These are phyloP conservation scores for Nansenia antarctica DNA, from an alignment of 2,113 vertebrate genomes.

Conservation along the genomic window DNA sequence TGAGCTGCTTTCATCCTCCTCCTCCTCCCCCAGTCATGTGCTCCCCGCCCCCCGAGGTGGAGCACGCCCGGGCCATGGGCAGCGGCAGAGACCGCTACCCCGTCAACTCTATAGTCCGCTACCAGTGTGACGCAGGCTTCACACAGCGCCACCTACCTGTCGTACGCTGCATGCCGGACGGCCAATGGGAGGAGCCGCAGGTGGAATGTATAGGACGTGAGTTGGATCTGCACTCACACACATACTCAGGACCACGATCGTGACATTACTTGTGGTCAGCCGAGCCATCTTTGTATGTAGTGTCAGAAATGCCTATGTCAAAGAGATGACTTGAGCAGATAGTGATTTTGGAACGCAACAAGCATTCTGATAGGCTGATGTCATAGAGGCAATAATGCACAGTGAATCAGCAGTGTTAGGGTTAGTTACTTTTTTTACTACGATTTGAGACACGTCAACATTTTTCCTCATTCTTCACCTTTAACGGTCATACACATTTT, in stretches of 20 bases:
- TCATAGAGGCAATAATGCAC: no score
- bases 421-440: no score
- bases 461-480: background rate
- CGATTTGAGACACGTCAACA: background rate
- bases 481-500: background rate
- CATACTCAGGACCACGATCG: background rate
- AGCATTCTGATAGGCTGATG: no score
- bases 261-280: no score
- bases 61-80: slow-evolving; percentile 83
- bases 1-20: no score
- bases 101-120: slow-evolving; percentile 87
- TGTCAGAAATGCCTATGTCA: no score
- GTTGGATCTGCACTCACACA: slow-evolving; percentile 38
- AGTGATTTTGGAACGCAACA: no score
- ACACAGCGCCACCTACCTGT: slow-evolving; percentile 89
- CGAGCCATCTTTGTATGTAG: no score
- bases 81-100: slow-evolving; percentile 80
- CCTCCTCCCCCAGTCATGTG: slow-evolving; percentile 80
- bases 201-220: slow-evolving; percentile 90
- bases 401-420: no score
- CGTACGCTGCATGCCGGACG: slow-evolving; percentile 85
- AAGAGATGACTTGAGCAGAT: no score
- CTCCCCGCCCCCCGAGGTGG: slow-evolving; percentile 80
- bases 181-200: slow-evolving; percentile 90
- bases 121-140: slow-evolving; percentile 87